Conservation (phyloP, 2,888 invertebrate genomes). For the Synanthedon vespiformis region DNA sequence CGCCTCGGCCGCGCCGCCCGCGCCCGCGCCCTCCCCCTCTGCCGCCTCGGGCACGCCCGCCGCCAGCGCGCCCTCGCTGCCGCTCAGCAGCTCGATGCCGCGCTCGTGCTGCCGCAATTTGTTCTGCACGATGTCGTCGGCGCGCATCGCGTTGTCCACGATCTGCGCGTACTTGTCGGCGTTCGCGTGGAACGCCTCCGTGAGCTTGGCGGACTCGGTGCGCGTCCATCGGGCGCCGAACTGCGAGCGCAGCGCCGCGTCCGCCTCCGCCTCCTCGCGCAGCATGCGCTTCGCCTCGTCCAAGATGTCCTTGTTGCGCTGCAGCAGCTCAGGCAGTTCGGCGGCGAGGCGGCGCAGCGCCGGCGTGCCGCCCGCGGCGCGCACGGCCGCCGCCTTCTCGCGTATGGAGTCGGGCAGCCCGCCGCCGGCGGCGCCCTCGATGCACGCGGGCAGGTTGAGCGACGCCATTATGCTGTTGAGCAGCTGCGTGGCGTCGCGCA, state of each 20-base stretch:
- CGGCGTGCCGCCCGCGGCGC: constrained; percentile 81
- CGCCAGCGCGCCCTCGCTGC: constrained; percentile 76
- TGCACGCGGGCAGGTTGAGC: constrained; percentile 95
- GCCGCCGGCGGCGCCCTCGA: constrained; percentile 80
- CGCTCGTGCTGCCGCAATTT: constrained; percentile 84
- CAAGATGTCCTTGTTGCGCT: constrained; percentile 89
- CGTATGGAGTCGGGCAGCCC: constrained; percentile 89
- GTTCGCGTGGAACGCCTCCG: constrained; percentile 89
- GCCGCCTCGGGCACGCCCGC: constrained; percentile 78
- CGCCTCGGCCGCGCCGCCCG: constrained; percentile 71
- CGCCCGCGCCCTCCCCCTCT: constrained; percentile 61
- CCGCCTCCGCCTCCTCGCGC: constrained; percentile 92
- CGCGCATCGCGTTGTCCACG: constrained; percentile 88
- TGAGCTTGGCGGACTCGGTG: constrained; percentile 87
- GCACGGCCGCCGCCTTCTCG: constrained; percentile 85
- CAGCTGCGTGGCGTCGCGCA: constrained; percentile 91
- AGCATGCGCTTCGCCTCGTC: constrained; percentile 91
- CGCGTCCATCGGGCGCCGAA: constrained; percentile 95
- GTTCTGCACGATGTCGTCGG: constrained; percentile 86
- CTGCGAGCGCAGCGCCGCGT: constrained; percentile 86
- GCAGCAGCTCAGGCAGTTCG: constrained; percentile 90
- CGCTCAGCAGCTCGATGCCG: constrained; percentile 86
- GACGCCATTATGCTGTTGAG: constrained; percentile 92
- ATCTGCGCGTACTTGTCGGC: constrained; percentile 93
- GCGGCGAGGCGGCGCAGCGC: constrained; percentile 79